Evolutionary conservation across 2,797 vertebrate genomes (phyloP).

Genomic region (Hozukius guyotensis): DNA sequence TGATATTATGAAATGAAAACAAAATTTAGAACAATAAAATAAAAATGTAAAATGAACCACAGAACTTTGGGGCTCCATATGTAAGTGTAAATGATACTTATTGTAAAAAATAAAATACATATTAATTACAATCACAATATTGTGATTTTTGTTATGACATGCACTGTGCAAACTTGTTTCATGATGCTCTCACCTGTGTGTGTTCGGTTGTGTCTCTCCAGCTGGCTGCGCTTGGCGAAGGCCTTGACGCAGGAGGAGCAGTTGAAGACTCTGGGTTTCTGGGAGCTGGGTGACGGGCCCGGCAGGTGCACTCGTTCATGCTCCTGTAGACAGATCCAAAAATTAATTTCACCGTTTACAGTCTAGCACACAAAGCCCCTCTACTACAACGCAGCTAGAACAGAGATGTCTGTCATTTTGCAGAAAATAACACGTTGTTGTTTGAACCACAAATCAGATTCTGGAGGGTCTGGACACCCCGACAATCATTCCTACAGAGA

Average conservation of each 20-base stretch:
- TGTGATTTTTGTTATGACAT: not conserved
- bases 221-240: slow-evolving; percentile 96
- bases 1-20: not conserved
- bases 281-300: slow-evolving; percentile 92
- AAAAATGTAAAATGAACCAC: not conserved
- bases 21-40: not conserved
- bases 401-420: not conserved
- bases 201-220: slow-evolving; percentile 96
- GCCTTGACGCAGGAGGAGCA: slow-evolving; percentile 94
- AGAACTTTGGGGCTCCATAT: not conserved
- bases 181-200: slow-evolving; percentile 89
- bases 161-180: too few relatives aligned
- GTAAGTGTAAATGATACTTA: not conserved
- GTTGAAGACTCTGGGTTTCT: slow-evolving; percentile 93
- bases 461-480: not conserved
- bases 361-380: not conserved
- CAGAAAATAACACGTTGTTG: not conserved
- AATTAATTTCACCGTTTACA: not conserved
- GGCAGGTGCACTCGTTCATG: slow-evolving; percentile 95
- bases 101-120: not conserved
- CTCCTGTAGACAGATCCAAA: slow-evolving; percentile 81
- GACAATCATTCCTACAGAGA: not conserved
- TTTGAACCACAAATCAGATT: not conserved
- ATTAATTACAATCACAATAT: not conserved
- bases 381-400: not conserved